Base-by-base conservation (phyloP, 2,888 invertebrate species). In the Thymelicus sylvestris region DNA sequence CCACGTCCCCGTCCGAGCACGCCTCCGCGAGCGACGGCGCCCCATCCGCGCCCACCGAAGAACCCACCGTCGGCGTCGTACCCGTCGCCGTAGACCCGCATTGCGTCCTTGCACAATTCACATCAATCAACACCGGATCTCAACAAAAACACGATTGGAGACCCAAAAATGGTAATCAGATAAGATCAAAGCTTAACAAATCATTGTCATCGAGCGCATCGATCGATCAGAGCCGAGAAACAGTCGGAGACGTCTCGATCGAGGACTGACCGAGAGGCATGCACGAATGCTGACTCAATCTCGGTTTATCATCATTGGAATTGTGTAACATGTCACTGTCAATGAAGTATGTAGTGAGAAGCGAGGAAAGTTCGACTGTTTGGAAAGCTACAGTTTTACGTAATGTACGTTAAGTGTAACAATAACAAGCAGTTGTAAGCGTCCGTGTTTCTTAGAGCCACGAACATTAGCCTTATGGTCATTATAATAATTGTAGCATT, bases 1-100 rank as follows among this genome's bases (percentile, higher is more conserved):
- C 97, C 71, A 98, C 98, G 95, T 99, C 98, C 78, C 98, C 98
- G 94, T 98, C 98, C 75, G 97, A 97, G 86, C 98, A 98, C 74
- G 98, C 98, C 91, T 98, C 98, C 75, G 98, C 98, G 78, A 98
- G 94, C 66, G 98, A 97, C 77, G 97, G 95, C 77, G 95, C 96
- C 7, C 92, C 91, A 76, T 92, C 93, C 77, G 93, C 94, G 79
- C 94, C 94, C 75, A 91, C 89, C 0, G 89, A 76, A 64, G 87
- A 73, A 74, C 97, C 96, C 77, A 95, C 94, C 75, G 95, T 87
- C 12, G 89, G 86, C 72, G 89, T 89, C 38, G 90, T 90, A 0
- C 89, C 90, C 71, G 92, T 89, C 50, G 90, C 91, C 74, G 89
- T 90, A 39, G 92, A 91, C 65, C 91, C 92, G 80, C 92, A 93